Percentiles rank a stretch among this genome's conserved stretches.
Conservation (phyloP, 2,797 vertebrate genomes). For the Halcyon badia region DNA sequence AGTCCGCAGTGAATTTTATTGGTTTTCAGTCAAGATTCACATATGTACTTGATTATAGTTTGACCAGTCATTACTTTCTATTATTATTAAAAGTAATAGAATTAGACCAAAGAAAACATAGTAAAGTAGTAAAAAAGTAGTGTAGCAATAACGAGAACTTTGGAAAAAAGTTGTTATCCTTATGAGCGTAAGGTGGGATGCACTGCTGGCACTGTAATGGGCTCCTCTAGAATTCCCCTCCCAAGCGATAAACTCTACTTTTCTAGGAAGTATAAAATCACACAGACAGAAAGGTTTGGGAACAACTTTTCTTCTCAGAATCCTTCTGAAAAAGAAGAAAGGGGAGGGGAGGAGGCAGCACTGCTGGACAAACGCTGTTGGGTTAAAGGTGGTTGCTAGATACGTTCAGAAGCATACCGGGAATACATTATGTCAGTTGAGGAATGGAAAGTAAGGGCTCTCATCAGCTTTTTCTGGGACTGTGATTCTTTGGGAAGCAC, state of each 20-base stretch:
- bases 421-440: neutral
- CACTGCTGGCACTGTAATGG: neutral
- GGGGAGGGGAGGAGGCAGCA: neutral
- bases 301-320: neutral
- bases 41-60: constrained; percentile 62
- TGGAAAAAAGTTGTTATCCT: neutral
- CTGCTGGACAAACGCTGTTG: neutral
- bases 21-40: constrained; percentile 37
- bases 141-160: neutral
- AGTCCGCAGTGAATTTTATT: neutral
- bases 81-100: constrained; percentile 37
- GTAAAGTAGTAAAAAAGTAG: neutral
- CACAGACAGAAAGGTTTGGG: neutral
- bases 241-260: neutral
- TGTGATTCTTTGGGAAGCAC: neutral
- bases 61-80: constrained; percentile 29
- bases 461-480: neutral
- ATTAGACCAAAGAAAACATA: constrained; percentile 17
- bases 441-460: neutral
- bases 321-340: neutral
- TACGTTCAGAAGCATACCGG: neutral
- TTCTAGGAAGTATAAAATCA: constrained; percentile 7
- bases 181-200: neutral
- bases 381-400: neutral
- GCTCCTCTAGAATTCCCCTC: constrained; percentile 1